These are phyloP conservation scores for Stichodactyla helianthus DNA, from an alignment of 64 coral and sea anemone species.

Conservation along the genomic window DNA sequence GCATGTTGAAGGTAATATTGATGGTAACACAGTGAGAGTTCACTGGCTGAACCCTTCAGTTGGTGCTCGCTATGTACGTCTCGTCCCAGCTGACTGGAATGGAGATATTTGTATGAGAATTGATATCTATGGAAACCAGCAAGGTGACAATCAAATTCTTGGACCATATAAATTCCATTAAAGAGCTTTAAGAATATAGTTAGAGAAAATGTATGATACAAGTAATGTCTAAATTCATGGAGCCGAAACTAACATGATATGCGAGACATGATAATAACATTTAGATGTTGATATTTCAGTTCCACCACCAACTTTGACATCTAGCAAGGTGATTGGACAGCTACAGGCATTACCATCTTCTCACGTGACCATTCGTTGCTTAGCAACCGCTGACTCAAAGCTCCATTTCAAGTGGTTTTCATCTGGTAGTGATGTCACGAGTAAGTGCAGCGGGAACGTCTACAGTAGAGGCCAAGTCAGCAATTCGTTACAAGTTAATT, in stretches of 20 bases:
- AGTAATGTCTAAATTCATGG: no score
- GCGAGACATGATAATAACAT: neutral
- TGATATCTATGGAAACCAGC: neutral
- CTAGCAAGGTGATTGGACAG: neutral
- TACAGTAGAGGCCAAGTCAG: neutral
- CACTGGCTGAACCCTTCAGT: neutral
- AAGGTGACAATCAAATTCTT: neutral
- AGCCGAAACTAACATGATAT: no score
- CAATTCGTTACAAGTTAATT: conserved; percentile 4
- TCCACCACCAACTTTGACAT: neutral
- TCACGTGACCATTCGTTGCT: neutral
- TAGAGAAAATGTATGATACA: no score
- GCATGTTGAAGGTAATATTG: conserved; percentile 5
- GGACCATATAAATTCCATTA: no score
- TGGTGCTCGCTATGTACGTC: conserved; percentile 23
- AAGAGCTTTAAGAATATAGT: no score
- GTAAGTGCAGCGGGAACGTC: neutral
- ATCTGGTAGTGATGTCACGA: neutral
- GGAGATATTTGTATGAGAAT: conserved; percentile 11
- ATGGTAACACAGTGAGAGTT: neutral
- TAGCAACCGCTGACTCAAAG: neutral
- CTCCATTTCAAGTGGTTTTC: conserved; percentile 16
- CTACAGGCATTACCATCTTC: neutral
- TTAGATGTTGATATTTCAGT: neutral
- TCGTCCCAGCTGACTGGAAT: neutral